These are phyloP conservation scores for Aeoliscus strigatus DNA, from an alignment of 2,797 vertebrate genomes.

Conservation along the genomic window DNA sequence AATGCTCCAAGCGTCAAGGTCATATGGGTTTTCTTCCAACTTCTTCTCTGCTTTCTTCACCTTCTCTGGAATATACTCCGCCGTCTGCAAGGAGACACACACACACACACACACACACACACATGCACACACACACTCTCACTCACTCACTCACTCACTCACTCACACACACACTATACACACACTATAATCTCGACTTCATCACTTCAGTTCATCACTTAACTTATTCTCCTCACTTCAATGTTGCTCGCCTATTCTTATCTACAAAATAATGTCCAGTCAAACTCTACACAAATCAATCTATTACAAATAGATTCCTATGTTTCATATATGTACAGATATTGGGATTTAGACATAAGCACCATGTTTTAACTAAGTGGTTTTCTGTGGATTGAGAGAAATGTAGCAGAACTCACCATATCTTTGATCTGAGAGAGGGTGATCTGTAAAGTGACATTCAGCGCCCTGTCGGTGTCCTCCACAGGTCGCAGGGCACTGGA, in stretches of 20 bases:
- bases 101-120: too few species aligned
- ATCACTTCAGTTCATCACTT: too few species aligned
- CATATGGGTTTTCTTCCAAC: constrained; percentile 99
- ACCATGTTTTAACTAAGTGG: not conserved
- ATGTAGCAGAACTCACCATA: constrained; percentile 78
- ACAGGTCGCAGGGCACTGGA: constrained; percentile 90
- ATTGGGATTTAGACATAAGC: not conserved
- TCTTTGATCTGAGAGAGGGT: constrained; percentile 98
- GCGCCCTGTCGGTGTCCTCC: constrained; percentile 89
- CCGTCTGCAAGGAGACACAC: constrained; percentile 70
- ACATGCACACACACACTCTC: too few species aligned
- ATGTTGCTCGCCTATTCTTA: too few species aligned
- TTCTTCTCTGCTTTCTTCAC: constrained; percentile 99
- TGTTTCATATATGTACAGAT: too few species aligned
- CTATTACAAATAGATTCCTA: not conserved
- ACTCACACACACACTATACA: too few species aligned
- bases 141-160: too few species aligned
- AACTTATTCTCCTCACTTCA: too few species aligned
- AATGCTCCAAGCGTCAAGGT: constrained; percentile 99
- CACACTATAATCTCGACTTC: too few species aligned
- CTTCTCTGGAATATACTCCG: constrained; percentile 99
- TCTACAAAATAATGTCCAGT: not conserved
- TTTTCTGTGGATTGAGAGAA: too few species aligned
- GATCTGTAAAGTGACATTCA: constrained; percentile 95
- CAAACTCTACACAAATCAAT: not conserved